phyloP scores from a whole-genome alignment of 2,113 vertebrate species.

The Tenebrosternarchus preto region DNA sequence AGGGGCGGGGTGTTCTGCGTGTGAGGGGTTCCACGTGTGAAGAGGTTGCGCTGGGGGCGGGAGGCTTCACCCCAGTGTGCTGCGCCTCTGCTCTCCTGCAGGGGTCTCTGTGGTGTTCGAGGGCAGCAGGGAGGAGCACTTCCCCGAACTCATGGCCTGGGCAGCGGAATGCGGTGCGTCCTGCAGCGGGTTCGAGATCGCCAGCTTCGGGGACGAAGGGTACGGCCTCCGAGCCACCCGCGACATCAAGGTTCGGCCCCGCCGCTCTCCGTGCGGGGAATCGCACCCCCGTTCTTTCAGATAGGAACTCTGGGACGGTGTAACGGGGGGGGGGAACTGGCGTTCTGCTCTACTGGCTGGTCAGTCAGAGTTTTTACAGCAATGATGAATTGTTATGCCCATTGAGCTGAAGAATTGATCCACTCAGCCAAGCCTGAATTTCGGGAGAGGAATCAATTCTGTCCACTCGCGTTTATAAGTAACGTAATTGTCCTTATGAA shows the following conservation, averaged over 20 bases:
- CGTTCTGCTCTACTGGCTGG: neutral
- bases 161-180: slow-evolving; percentile 86
- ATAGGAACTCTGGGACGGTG: neutral
- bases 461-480: slow-evolving; percentile 1
- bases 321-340: neutral
- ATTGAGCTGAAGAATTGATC: slow-evolving; percentile 1
- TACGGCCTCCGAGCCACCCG: slow-evolving; percentile 89
- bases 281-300: no score
- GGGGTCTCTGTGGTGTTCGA: slow-evolving; percentile 91
- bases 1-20: no score
- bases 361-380: neutral
- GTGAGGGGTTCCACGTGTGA: no score
- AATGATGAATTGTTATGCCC: neutral
- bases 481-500: slow-evolving; percentile 6
- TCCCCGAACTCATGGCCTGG: slow-evolving; percentile 89
- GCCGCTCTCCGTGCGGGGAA: neutral
- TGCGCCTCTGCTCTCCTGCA: slow-evolving; percentile 54
- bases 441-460: slow-evolving; percentile 5
- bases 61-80: neutral
- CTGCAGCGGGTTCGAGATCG: slow-evolving; percentile 87
- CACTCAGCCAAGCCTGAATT: neutral
- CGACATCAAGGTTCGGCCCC: slow-evolving; percentile 89
- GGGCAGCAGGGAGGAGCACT: slow-evolving; percentile 90
- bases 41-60: no score
- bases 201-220: slow-evolving; percentile 87